Evolutionary conservation across 2,113 vertebrate species (phyloP).

Genomic region (Panthera uncia): DNA sequence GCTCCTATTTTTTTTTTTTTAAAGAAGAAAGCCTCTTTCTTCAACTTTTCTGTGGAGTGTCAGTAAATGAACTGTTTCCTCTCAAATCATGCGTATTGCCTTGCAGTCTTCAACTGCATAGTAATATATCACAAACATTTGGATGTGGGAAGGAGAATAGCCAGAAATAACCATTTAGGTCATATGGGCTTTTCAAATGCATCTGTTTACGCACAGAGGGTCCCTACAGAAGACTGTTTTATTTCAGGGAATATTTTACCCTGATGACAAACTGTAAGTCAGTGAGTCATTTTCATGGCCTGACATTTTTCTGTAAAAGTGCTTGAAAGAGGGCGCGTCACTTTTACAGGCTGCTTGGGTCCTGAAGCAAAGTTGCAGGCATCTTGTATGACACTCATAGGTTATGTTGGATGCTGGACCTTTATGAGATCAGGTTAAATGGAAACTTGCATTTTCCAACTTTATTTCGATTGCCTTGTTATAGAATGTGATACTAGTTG

Average conservation of each 20-base stretch:
- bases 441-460: conserved; percentile 48
- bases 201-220: conserved; percentile 66
- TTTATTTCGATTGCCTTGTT: conserved; percentile 35
- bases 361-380: conserved; percentile 27
- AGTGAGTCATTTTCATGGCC: conserved; percentile 60
- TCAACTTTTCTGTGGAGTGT: conserved; percentile 52
- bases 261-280: conserved; percentile 53
- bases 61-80: conserved; percentile 69
- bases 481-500: conserved; percentile 17
- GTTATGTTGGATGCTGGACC: neutral
- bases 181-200: conserved; percentile 55
- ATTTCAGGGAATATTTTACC: conserved; percentile 57
- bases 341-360: conserved; percentile 36
- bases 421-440: conserved; percentile 48
- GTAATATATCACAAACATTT: conserved; percentile 69
- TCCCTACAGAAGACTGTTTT: conserved; percentile 61
- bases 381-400: neutral
- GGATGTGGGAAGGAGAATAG: conserved; percentile 38
- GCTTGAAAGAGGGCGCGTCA: neutral
- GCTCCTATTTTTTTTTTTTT: conserved; percentile 24
- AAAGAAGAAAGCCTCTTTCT: conserved; percentile 56
- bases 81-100: conserved; percentile 53
- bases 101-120: conserved; percentile 16
- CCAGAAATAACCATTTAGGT: conserved; percentile 65
- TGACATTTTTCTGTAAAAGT: conserved; percentile 67